Evolutionary conservation across 1,140 invertebrate genomes (phyloP).

Genomic region (Sycophila sp.): DNA sequence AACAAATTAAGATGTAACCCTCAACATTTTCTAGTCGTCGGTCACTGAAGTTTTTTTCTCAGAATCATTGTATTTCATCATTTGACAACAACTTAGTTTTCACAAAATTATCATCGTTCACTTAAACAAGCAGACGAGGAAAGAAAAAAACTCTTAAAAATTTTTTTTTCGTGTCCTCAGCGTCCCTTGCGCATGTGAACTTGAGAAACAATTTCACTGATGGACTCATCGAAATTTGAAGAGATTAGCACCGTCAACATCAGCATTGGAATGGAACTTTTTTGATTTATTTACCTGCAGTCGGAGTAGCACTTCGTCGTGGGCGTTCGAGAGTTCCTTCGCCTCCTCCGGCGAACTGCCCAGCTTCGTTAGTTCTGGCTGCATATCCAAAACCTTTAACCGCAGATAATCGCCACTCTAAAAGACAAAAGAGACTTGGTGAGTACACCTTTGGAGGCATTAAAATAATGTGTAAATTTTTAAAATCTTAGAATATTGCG

Average conservation of each 20-base stretch:
- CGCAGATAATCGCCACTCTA: slow-evolving; percentile 87
- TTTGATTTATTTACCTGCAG: slow-evolving; percentile 73
- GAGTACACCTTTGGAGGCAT: background rate
- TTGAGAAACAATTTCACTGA: background rate
- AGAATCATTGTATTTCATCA: too few relatives aligned
- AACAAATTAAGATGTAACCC: too few relatives aligned
- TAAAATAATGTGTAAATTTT: too few relatives aligned
- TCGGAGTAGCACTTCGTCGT: slow-evolving; percentile 85
- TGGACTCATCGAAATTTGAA: background rate
- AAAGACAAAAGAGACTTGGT: slow-evolving; percentile 25
- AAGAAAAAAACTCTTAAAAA: too few relatives aligned
- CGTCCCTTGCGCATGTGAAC: too few relatives aligned
- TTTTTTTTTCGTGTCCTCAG: too few relatives aligned
- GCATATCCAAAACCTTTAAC: slow-evolving; percentile 86
- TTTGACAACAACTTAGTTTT: too few relatives aligned
- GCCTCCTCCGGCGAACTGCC: slow-evolving; percentile 83
- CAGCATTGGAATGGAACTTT: background rate
- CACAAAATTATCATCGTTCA: too few relatives aligned
- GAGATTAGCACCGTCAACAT: background rate
- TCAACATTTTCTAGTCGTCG: too few relatives aligned
- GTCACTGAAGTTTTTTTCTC: too few relatives aligned
- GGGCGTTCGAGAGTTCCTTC: slow-evolving; percentile 76
- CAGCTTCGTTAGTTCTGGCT: slow-evolving; percentile 84
- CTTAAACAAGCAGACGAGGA: too few relatives aligned
- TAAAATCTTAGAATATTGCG: too few relatives aligned